phyloP scores from a whole-genome alignment of 2,888 invertebrate genomes.

The Homarus gammarus region DNA sequence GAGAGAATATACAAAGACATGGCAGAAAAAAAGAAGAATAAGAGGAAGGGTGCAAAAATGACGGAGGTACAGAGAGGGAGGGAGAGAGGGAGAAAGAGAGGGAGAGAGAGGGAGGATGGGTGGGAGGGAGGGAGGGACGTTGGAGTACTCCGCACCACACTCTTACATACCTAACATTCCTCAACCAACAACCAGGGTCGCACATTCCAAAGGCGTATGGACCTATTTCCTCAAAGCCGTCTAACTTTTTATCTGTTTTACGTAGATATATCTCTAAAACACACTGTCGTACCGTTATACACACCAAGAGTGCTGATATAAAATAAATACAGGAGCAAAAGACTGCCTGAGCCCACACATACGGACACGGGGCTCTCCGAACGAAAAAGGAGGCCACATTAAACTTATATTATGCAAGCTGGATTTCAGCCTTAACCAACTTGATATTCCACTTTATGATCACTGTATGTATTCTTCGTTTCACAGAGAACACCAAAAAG shows the following conservation, averaged over 20 bases:
- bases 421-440: conserved; percentile 8
- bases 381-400: conserved; percentile 62
- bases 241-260: neutral
- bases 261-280: neutral
- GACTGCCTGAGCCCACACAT: conserved; percentile 27
- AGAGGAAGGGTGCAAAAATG: conserved; percentile 21
- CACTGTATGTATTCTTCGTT: neutral
- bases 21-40: neutral
- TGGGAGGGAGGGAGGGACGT: neutral
- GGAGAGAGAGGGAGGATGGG: neutral
- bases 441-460: neutral
- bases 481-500: neutral
- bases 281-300: too few relatives aligned
- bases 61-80: conserved; percentile 29
- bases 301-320: neutral
- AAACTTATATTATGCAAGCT: conserved; percentile 45
- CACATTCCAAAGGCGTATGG: conserved; percentile 59
- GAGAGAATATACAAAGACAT: neutral
- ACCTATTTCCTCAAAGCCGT: conserved; percentile 25
- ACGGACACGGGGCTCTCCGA: conserved; percentile 44
- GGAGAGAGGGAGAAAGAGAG: neutral
- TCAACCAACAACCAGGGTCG: conserved; percentile 60
- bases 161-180: conserved; percentile 67
- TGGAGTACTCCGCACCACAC: conserved; percentile 30
- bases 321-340: conserved; percentile 23